Evolutionary conservation across 2,113 vertebrate genomes (phyloP), one percentile per base, ranked within the genome.

Genomic region (Anoplopoma fimbria): DNA sequence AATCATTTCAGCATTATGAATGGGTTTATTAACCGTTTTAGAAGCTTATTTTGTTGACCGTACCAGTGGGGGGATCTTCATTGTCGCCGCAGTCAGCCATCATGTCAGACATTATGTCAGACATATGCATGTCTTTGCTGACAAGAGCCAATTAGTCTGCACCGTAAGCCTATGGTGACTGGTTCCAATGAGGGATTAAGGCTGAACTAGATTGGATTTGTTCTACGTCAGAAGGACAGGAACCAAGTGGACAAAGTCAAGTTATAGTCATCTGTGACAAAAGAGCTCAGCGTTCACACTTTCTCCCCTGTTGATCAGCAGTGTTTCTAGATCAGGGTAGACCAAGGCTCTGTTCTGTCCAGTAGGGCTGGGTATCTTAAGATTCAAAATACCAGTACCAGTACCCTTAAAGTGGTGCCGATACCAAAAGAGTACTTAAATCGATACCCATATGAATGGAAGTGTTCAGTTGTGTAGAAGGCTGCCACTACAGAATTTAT

Each of bases 181-280:
- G 72, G 82, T 73, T 82, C 73, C 86, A 81, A 77, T 85, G 62
- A 82, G 70, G 29, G 85, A 90, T 90, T 90, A 90, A 49, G 49
- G 51, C 81, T 79, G 75, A 60, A 69, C 55, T n/a, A 68, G 76
- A 86, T 85, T 87, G 70, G 86, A 89, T 91, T 89, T 89, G 40
- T 40, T 78, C 68, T 86, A 74, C 76, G 60, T 87, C 85, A 83
- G 74, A 73, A 55, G 45, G 55, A 80, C 81, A 47, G 58, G 53
- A 80, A 57, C 62, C 67, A 29, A 2, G 12, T 23, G 12, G 71
- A 68, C 62, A 61, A 83, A 75, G 69, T 74, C 25, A 31, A 45
- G 19, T 60, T 61, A 68, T 25, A 72, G 73, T 70, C 55, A 65
- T 55, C n/a, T 7, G 19, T 3, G 21, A 58, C 9, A 62, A 62